Base-by-base conservation (phyloP, 1,140 invertebrate genomes). In the Drosophila parvula region DNA sequence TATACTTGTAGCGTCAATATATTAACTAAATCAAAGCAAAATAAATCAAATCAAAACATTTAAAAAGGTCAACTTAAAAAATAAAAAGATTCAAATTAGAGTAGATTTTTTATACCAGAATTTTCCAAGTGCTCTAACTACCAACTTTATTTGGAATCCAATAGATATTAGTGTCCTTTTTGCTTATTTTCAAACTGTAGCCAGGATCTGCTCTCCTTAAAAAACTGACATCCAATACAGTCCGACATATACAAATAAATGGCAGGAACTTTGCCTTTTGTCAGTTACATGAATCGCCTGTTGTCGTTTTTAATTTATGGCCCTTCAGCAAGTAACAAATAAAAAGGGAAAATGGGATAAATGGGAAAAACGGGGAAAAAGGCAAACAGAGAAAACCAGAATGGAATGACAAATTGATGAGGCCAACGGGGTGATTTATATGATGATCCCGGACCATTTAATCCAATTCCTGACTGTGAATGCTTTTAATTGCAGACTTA, bases 331-430 rank as follows among this genome's bases (percentile, higher is more conserved):
- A 69, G 16, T 36, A 69, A 67, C 62, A 67, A 69, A 36, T 69
- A 63, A 69, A 69, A 67, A 4, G n/a, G 18, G 10, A 43, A 63
- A 68, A 16, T 14, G 11, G 34, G 4, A 7, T 2, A 48, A 48
- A 48, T 5, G 9, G 28, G 9, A 32, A 50, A 51, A 18, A 3
- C n/a, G n/a, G 16, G 16, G 50, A 9, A 22, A 53, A 53, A 53
- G 12, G 32, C 4, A 4, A 22, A 36, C 18, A n/a, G 47, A n/a
- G 6, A 38, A 41, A 65, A 18, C 34, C 61, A 34, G 48, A 67
- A n/a, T 16, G 28, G 28, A 79, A 83, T 76, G 58, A 78, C 61
- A 73, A 82, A 83, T 83, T 84, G 74, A 83, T 83, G 76, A 71
- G 67, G 58, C 74, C 62, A 78, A 38, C 27, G 56, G n/a, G 36